phyloP scores from a whole-genome alignment of 2,888 invertebrate species.

The Ennomos fuscantarius region DNA sequence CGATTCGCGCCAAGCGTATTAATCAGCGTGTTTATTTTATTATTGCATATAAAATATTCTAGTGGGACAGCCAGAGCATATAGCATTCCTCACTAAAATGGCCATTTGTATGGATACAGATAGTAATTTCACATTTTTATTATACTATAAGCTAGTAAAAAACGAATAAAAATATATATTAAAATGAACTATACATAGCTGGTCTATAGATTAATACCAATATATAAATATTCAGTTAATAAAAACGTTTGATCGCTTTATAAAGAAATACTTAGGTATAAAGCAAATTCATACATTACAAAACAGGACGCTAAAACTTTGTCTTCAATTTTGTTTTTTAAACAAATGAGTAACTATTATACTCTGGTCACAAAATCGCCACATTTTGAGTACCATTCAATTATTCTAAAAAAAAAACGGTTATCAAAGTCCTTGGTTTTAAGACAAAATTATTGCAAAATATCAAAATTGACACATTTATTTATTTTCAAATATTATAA shows the following conservation, averaged over 20 bases:
- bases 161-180: conserved; percentile 1
- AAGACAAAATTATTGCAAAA: conserved; percentile 57
- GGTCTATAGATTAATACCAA: no score
- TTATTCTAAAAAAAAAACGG: conserved; percentile 44
- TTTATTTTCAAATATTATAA: no score
- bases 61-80: conserved; percentile 56
- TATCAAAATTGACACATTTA: conserved; percentile 4
- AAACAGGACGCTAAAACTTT: no score
- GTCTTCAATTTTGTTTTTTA: no score
- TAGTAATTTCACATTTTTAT: conserved; percentile 41
- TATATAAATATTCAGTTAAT: no score
- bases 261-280: neutral
- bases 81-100: conserved; percentile 59
- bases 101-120: conserved; percentile 54
- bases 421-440: conserved; percentile 67
- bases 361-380: neutral
- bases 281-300: neutral
- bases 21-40: conserved; percentile 80
- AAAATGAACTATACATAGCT: no score
- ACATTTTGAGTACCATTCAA: conserved; percentile 18
- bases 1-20: conserved; percentile 76
- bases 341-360: neutral
- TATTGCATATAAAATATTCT: conserved; percentile 76
- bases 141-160: conserved; percentile 33
- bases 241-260: no score